Conservation (phyloP, 2,797 vertebrate species). For the Phataginus tricuspis region DNA sequence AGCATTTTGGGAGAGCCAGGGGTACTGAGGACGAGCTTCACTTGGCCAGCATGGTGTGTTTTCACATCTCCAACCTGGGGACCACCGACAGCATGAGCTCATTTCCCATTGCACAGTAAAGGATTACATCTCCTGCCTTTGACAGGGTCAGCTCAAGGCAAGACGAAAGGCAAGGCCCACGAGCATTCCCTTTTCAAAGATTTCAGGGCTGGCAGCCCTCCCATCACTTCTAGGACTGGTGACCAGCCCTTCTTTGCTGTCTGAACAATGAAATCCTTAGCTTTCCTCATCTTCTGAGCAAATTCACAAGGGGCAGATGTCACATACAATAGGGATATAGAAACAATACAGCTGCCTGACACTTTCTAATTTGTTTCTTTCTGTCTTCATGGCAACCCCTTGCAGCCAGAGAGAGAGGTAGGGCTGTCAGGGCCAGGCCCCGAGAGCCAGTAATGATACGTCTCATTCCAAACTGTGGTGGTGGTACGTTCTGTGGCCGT, state of each 20-base stretch:
- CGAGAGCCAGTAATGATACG: not conserved
- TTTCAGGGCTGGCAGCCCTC: not conserved
- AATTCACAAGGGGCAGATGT: not conserved
- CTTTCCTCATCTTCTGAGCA: not conserved
- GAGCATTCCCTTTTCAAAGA: slow-evolving; percentile 2
- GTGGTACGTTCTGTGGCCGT: slow-evolving; percentile 41
- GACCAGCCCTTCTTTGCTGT: not conserved
- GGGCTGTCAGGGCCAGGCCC: not conserved
- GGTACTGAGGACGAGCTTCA: not conserved
- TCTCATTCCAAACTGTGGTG: slow-evolving; percentile 28
- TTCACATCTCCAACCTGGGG: not conserved
- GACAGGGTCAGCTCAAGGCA: not conserved
- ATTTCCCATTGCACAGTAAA: not conserved
- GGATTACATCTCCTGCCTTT: not conserved
- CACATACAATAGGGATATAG: not conserved
- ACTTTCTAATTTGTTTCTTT: not conserved
- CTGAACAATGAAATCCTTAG: not conserved
- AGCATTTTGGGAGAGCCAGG: not conserved
- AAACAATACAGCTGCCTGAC: not conserved
- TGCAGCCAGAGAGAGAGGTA: not conserved
- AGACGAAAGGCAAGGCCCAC: not conserved
- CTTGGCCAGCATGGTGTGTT: not conserved
- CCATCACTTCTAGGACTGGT: not conserved
- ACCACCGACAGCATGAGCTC: not conserved
- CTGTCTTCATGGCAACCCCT: not conserved